Conservation (phyloP, 2,888 invertebrate species). For the Eristalis tenax region DNA sequence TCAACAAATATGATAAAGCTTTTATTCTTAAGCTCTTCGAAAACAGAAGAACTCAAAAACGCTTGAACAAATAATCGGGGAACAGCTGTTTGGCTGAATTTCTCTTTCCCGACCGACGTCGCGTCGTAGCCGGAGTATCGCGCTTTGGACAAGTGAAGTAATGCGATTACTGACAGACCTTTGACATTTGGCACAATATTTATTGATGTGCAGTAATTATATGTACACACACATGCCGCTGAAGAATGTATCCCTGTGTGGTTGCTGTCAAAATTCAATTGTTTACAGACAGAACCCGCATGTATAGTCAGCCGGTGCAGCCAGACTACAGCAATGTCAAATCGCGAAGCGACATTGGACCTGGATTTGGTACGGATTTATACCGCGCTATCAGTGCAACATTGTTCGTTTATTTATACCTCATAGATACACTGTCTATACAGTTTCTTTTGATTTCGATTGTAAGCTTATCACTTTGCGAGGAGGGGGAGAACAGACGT, state of each 20-base stretch:
- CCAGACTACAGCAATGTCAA: neutral
- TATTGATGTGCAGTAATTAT: slow-evolving; percentile 45
- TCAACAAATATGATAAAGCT: slow-evolving; percentile 31
- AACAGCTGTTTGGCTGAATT: slow-evolving; percentile 46
- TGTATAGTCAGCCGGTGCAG: neutral
- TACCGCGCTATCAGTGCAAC: slow-evolving; percentile 31
- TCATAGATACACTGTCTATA: slow-evolving; percentile 15
- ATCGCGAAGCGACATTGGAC: neutral
- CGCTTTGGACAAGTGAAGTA: slow-evolving; percentile 17
- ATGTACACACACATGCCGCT: neutral
- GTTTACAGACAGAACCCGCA: neutral
- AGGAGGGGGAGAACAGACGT: neutral
- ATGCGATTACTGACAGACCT: slow-evolving; percentile 35
- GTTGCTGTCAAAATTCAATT: slow-evolving; percentile 2
- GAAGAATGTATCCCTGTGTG: slow-evolving; percentile 2
- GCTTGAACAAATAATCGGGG: slow-evolving; percentile 10
- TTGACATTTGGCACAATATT: slow-evolving; percentile 48
- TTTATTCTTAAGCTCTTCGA: slow-evolving; percentile 40
- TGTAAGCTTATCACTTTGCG: neutral
- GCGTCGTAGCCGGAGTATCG: neutral
- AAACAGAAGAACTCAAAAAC: slow-evolving; percentile 2
- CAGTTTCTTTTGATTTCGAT: neutral
- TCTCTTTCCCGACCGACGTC: neutral
- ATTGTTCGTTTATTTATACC: slow-evolving; percentile 17
- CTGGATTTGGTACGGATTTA: neutral